These are phyloP conservation scores for Bostrychus sinensis DNA, from an alignment of 2,113 vertebrate genomes.

Conservation along the genomic window DNA sequence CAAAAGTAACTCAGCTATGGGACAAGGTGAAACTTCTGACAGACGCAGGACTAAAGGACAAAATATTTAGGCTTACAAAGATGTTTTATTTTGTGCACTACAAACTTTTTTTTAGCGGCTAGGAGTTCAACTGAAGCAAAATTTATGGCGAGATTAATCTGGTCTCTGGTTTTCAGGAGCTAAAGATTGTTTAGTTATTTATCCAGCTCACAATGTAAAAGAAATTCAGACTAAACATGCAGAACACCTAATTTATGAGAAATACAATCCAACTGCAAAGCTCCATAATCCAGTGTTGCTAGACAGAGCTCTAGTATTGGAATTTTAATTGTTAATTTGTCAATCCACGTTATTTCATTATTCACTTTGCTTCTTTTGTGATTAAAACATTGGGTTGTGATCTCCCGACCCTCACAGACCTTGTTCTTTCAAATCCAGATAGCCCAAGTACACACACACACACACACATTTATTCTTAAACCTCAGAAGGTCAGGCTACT, in stretches of 20 bases:
- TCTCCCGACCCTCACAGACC: neutral
- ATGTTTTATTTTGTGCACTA: too few species aligned
- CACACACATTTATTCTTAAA: conserved; percentile 16
- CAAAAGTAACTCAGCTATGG: too few species aligned
- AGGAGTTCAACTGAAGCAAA: too few species aligned
- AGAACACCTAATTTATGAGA: too few species aligned
- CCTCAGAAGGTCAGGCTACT: conserved; percentile 35
- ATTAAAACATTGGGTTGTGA: neutral
- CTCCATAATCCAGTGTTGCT: neutral
- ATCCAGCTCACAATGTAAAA: too few species aligned
- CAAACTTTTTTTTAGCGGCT: too few species aligned
- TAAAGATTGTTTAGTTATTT: neutral
- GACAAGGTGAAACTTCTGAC: too few species aligned
- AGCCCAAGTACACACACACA: conserved; percentile 10
- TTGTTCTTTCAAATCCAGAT: neutral
- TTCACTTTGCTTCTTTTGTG: neutral
- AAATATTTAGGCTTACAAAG: too few species aligned
- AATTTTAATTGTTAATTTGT: neutral
- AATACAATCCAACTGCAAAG: too few species aligned
- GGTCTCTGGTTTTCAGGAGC: neutral
- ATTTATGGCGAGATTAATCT: too few species aligned
- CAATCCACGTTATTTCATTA: neutral
- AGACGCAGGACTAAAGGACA: too few species aligned
- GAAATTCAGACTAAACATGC: too few species aligned
- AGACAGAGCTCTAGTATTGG: neutral